These are phyloP conservation scores for Atherinomorus stipes DNA, from an alignment of 2,113 vertebrate genomes.

Conservation along the genomic window DNA sequence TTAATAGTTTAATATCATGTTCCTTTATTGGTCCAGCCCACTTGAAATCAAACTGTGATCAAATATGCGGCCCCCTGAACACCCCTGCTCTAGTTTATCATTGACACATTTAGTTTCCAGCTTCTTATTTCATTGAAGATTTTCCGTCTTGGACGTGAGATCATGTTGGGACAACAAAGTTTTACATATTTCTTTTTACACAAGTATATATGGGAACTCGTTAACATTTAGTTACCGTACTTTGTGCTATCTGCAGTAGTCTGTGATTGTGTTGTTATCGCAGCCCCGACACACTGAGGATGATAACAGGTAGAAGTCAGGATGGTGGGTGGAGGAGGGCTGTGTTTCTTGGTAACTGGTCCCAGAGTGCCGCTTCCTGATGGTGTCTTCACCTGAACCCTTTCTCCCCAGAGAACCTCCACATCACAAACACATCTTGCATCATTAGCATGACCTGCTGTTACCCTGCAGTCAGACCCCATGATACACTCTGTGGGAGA, in stretches of 20 bases:
- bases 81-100: too few species aligned
- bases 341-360: constrained; percentile 74
- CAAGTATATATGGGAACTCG: too few species aligned
- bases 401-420: constrained; percentile 58
- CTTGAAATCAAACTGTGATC: too few species aligned
- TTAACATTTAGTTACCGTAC: neutral
- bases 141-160: neutral
- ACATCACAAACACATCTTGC: constrained; percentile 83
- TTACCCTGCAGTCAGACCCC: constrained; percentile 50
- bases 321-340: constrained; percentile 13
- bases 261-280: constrained; percentile 25
- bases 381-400: constrained; percentile 75
- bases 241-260: neutral
- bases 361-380: constrained; percentile 59
- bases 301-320: constrained; percentile 31
- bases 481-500: constrained; percentile 53
- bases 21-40: too few species aligned
- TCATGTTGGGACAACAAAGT: neutral
- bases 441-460: constrained; percentile 80
- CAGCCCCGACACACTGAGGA: constrained; percentile 24
- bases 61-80: too few species aligned
- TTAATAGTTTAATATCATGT: too few species aligned
- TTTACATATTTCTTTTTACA: neutral
- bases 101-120: too few species aligned
- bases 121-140: too few species aligned